Percentiles rank a stretch among this genome's conserved stretches.
Conservation (phyloP, 2,888 invertebrate genomes). For the Epinotia brunnichana region DNA sequence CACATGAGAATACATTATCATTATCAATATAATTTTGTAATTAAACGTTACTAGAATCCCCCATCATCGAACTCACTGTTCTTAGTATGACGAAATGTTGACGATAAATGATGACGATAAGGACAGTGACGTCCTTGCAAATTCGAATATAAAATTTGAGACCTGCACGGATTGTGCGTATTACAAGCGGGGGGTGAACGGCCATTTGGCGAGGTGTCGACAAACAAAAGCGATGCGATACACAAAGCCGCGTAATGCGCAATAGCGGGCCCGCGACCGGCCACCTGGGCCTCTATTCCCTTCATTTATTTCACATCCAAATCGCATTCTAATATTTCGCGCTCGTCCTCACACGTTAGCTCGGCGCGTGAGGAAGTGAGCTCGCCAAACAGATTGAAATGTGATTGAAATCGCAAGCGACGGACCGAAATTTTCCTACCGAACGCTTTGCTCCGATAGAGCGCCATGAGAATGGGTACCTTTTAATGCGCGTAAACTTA, state of each 20-base stretch:
- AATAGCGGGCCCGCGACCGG: background rate
- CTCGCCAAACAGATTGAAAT: background rate
- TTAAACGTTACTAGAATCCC: too few species aligned
- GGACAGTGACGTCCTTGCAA: too few species aligned
- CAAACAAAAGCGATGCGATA: slow-evolving; percentile 11
- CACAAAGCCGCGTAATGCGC: slow-evolving; percentile 16
- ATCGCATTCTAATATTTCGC: background rate
- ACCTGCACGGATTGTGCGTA: background rate
- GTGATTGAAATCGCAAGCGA: background rate
- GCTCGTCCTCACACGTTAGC: background rate
- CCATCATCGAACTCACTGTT: too few species aligned
- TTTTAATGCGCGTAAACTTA: background rate
- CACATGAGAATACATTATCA: too few species aligned
- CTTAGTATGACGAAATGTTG: too few species aligned
- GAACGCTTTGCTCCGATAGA: too few species aligned
- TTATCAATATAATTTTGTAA: too few species aligned
- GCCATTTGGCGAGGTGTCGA: slow-evolving; percentile 27
- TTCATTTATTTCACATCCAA: background rate
- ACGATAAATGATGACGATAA: too few species aligned
- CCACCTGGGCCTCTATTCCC: background rate
- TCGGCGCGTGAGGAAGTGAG: background rate
- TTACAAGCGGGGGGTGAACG: background rate
- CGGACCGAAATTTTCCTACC: background rate
- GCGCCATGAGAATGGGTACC: background rate
- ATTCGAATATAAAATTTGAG: background rate